Evolutionary conservation across 2,888 invertebrate species (phyloP).

Genomic region (Thumatha senex): DNA sequence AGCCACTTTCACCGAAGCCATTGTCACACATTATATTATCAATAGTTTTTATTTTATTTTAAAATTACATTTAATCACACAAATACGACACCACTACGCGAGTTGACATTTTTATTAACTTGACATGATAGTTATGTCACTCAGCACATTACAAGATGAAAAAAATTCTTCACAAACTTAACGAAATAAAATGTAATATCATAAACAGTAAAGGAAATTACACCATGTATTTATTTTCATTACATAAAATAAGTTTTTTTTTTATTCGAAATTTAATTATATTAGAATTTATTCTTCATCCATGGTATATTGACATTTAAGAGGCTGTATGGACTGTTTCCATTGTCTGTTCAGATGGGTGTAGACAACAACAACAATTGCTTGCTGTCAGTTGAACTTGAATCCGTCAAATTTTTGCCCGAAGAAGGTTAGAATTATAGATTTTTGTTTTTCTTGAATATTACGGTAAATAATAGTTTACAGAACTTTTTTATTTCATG

Average conservation of each 20-base stretch:
- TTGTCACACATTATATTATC: constrained; percentile 83
- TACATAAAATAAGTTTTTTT: too few species aligned
- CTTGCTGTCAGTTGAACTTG: too few species aligned
- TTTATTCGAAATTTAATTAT: too few species aligned
- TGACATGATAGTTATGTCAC: constrained; percentile 20
- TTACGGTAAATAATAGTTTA: constrained; percentile 19
- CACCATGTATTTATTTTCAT: too few species aligned
- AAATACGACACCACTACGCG: constrained; percentile 66
- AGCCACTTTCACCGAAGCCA: constrained; percentile 97
- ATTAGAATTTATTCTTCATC: too few species aligned
- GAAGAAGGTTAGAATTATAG: neutral
- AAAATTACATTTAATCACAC: constrained; percentile 66
- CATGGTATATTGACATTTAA: too few species aligned
- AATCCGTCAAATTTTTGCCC: neutral
- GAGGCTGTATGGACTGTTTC: too few species aligned
- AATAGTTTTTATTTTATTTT: constrained; percentile 54
- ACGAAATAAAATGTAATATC: too few species aligned
- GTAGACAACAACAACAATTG: too few species aligned
- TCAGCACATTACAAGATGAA: constrained; percentile 13
- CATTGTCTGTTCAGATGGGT: too few species aligned
- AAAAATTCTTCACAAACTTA: neutral
- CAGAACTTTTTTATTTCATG: too few species aligned
- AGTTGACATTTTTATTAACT: constrained; percentile 59
- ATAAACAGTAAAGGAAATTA: too few species aligned
- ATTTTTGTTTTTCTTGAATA: neutral